phyloP scores from a whole-genome alignment of 2,888 invertebrate genomes.

The Erebia ligea region DNA sequence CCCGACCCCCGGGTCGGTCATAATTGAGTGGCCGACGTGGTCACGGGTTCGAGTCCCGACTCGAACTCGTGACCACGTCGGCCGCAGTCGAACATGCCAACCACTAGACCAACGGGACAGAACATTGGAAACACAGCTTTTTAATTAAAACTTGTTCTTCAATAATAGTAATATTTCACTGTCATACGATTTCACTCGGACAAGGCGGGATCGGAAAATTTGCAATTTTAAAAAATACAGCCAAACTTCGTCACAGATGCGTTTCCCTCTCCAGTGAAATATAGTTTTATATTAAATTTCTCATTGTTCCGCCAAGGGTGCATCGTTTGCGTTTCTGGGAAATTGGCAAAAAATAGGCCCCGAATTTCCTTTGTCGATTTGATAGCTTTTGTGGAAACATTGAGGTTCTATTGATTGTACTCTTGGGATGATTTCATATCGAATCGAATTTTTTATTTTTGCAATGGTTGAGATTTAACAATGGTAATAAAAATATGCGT shows the following conservation, averaged over 20 bases:
- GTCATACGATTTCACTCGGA: conserved; percentile 39
- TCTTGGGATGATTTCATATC: neutral
- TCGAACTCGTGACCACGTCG: no score
- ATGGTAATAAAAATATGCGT: no score
- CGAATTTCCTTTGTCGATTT: conserved; percentile 19
- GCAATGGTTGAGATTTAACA: no score
- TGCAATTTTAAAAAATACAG: conserved; percentile 45
- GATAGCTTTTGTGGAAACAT: neutral
- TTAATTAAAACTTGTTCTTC: conserved; percentile 40
- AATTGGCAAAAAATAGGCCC: conserved; percentile 21
- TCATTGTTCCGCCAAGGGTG: conserved; percentile 39
- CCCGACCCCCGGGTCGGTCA: no score
- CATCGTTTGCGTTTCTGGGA: conserved; percentile 31
- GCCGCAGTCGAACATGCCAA: no score
- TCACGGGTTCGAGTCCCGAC: no score
- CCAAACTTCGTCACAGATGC: conserved; percentile 45
- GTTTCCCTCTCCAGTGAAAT: conserved; percentile 44
- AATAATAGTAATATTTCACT: conserved; percentile 43
- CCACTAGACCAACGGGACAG: no score
- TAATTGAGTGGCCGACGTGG: no score
- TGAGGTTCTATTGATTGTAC: neutral
- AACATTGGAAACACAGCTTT: neutral
- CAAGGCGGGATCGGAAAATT: conserved; percentile 42
- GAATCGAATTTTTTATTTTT: no score
- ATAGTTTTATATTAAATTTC: conserved; percentile 52